Evolutionary conservation across 2,797 vertebrate genomes (phyloP), one percentile per base, ranked within the genome.

Genomic region (Emydoidea blandingii): DNA sequence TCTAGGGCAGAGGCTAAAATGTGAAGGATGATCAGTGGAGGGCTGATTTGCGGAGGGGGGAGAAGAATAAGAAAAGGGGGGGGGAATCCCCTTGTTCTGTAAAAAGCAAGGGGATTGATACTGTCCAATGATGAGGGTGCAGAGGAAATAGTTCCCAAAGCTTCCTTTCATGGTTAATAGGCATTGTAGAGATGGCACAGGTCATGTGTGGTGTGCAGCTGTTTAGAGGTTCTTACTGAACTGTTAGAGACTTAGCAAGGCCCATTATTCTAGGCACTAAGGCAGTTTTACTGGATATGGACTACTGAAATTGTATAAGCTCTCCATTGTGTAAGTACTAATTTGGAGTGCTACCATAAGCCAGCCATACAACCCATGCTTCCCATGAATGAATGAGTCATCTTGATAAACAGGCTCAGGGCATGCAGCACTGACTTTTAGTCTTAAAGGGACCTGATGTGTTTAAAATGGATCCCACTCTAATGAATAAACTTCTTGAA

Each of bases 1-100:
- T 98, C 92, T 89, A 95, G 97, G 95, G 94, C 97, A 98, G 89
- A 97, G 97, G 97, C 97, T 98, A 96, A 97, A 96, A 98, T 97
- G 95, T 97, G 95, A 98, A 98, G 97, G 97, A 97, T 97, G 97
- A 98, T 95, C 95, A 94, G 93, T 29, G 34, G 85, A 90, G 93
- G 95, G 79, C 96, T 96, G 97, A 97, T 93, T 89, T 74, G 96
- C 95, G 23, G 19, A 11, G 14, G 44, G 14, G 81, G 79, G 81
- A 56, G 80, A 57, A 47, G n/a, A 16, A 76, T 10, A 21, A 83
- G 41, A 37, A 41, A 57, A 50, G 56, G 27, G 50, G 37, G 8
- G 2, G 11, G 44, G 93, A 98, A 96, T 95, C 94, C 97, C 87
- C 96, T 98, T 97, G 95, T 98, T 97, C 91, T 96, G 81, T 90